Percentiles rank a stretch among this genome's conserved stretches.
Conservation (phyloP, 2,888 invertebrate genomes). For the Folsomia candida region DNA sequence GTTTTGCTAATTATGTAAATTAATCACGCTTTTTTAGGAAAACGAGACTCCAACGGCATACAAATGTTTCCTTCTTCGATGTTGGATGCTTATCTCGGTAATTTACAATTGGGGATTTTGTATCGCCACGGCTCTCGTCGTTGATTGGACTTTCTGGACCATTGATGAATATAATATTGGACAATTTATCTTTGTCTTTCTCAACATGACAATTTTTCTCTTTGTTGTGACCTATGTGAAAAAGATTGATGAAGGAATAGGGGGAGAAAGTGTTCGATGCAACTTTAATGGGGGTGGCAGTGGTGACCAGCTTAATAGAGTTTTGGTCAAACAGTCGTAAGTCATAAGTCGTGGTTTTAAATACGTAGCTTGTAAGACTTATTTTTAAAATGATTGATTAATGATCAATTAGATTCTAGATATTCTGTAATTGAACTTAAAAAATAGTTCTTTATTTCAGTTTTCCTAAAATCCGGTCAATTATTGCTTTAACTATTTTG, state of each 20-base stretch:
- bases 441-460: no score
- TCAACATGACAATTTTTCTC: background rate
- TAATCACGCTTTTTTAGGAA: background rate
- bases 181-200: background rate
- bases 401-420: no score
- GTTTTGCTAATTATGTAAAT: background rate
- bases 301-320: no score
- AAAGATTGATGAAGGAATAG: background rate
- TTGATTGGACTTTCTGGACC: background rate
- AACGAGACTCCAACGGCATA: background rate
- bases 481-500: constrained; percentile 33
- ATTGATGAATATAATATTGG: background rate
- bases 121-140: background rate
- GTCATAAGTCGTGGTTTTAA: no score
- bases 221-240: background rate
- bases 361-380: no score
- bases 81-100: background rate
- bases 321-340: no score
- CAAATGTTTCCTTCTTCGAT: background rate
- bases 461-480: constrained; percentile 26
- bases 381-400: no score
- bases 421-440: no score
- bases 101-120: background rate
- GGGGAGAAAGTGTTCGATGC: no score
- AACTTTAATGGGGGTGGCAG: no score